These are phyloP conservation scores for Metacarcinus magister DNA, from an alignment of 2,888 invertebrate genomes.

Conservation along the genomic window DNA sequence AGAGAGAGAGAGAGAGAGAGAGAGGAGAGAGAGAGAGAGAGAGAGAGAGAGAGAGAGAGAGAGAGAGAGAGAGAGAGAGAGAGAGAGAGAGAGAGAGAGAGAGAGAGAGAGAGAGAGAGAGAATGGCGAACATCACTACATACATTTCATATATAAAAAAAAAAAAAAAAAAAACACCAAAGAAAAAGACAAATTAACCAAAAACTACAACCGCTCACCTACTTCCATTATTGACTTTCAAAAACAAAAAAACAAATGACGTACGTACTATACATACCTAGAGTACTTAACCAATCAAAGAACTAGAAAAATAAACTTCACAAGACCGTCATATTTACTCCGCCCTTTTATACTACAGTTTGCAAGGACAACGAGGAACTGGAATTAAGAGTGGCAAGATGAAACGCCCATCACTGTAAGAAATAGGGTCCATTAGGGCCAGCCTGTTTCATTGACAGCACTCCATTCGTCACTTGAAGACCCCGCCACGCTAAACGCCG, in stretches of 20 bases:
- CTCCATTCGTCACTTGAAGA: neutral
- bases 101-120: too few relatives aligned
- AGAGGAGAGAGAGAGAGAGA: slow-evolving; percentile 43
- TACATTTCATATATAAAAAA: neutral
- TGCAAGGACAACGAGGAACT: neutral
- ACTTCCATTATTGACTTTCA: too few relatives aligned
- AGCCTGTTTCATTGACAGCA: neutral
- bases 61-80: slow-evolving; percentile 22
- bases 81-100: too few relatives aligned
- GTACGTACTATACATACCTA: too few relatives aligned
- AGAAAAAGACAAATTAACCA: too few relatives aligned
- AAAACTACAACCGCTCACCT: too few relatives aligned
- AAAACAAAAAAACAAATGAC: too few relatives aligned
- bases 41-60: slow-evolving; percentile 43
- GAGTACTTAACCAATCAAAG: too few relatives aligned
- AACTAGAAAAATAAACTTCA: too few relatives aligned
- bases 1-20: neutral
- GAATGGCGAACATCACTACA: neutral
- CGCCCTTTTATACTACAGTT: neutral
- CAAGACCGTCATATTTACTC: neutral
- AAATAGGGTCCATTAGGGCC: neutral
- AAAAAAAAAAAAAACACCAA: too few relatives aligned
- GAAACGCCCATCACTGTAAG: slow-evolving; percentile 3
- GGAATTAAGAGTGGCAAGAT: slow-evolving; percentile 20
- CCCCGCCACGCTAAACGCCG: neutral